These are phyloP conservation scores for Bradysia coprophila DNA, from an alignment of 1,140 invertebrate species.

Conservation along the genomic window DNA sequence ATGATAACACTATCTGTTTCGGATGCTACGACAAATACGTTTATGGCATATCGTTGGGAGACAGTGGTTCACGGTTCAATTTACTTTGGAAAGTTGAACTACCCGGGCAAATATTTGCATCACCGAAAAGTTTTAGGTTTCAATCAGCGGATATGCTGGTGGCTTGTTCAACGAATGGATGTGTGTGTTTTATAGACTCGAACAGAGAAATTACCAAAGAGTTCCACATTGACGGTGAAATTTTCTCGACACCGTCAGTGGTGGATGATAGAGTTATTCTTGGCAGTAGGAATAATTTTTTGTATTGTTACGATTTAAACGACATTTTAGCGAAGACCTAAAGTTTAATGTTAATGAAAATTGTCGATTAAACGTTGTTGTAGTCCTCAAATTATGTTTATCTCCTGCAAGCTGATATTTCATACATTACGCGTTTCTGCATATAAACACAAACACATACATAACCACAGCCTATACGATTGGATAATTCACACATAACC, in stretches of 20 bases:
- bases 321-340: background rate
- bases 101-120: constrained; percentile 1
- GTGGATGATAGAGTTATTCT: constrained; percentile 26
- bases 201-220: background rate
- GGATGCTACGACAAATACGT: constrained; percentile 18
- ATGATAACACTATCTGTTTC: constrained; percentile 7
- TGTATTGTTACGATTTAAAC: constrained; percentile 28
- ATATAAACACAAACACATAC: no score
- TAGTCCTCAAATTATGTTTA: no score
- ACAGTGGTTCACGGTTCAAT: background rate
- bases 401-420: no score
- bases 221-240: constrained; percentile 25
- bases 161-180: constrained; percentile 1
- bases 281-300: constrained; percentile 41
- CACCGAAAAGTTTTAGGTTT: constrained; percentile 1
- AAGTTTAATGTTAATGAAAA: no score
- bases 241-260: constrained; percentile 40
- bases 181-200: background rate
- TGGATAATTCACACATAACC: no score
- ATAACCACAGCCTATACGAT: no score
- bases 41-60: constrained; percentile 12
- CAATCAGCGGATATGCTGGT: background rate
- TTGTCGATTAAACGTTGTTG: no score
- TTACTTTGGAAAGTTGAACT: background rate
- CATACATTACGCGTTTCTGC: no score